Conservation (phyloP, 2,888 invertebrate species). For the Rotaria magnacalcarata region DNA sequence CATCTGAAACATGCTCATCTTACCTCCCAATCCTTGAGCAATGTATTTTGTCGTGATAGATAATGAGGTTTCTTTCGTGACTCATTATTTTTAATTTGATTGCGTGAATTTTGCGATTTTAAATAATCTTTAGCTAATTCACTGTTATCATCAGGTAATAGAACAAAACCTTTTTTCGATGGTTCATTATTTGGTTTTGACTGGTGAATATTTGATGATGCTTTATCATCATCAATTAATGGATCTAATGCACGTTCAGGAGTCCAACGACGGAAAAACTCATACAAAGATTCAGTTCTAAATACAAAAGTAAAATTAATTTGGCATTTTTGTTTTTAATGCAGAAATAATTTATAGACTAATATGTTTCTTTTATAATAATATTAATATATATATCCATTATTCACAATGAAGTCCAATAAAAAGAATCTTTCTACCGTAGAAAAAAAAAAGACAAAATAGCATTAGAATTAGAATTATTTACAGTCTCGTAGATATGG, state of each 20-base stretch:
- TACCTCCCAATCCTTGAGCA: constrained; percentile 21
- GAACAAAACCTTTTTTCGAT: background rate
- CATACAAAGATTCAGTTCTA: constrained; percentile 90
- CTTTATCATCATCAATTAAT: background rate
- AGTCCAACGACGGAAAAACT: constrained; percentile 93
- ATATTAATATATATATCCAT: too few relatives aligned
- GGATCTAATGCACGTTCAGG: constrained; percentile 66
- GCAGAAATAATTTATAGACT: too few relatives aligned
- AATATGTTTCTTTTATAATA: too few relatives aligned
- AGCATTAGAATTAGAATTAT: too few relatives aligned
- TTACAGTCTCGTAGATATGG: background rate
- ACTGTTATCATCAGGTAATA: background rate
- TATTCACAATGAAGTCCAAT: too few relatives aligned
- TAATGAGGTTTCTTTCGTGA: background rate
- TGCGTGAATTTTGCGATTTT: background rate
- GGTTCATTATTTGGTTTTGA: background rate
- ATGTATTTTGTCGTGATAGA: constrained; percentile 6
- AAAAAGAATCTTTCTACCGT: too few relatives aligned
- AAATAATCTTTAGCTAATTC: background rate
- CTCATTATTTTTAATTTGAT: background rate
- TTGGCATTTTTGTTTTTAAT: too few relatives aligned
- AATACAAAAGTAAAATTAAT: constrained; percentile 35
- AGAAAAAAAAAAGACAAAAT: background rate
- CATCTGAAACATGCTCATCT: background rate
- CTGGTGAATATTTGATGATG: background rate